Evolutionary conservation across 2,113 vertebrate genomes (phyloP).

Genomic region (Thunnus thynnus): DNA sequence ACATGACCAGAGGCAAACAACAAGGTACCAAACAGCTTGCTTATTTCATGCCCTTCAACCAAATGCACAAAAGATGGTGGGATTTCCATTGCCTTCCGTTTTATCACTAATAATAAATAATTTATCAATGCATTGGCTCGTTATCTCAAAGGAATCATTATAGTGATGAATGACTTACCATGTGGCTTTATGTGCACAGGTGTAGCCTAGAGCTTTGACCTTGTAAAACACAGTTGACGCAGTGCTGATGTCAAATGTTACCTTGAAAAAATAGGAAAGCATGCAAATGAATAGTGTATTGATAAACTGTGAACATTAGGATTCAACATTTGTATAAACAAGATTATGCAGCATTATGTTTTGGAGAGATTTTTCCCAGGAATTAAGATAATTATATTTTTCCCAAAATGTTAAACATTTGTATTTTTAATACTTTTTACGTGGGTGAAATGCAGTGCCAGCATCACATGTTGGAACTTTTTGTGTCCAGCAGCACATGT

Average conservation of each 20-base stretch:
- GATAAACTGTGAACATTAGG: slow-evolving; percentile 15
- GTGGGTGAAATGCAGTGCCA: not conserved
- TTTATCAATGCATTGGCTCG: slow-evolving; percentile 83
- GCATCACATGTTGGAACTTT: not conserved
- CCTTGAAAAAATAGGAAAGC: slow-evolving; percentile 50
- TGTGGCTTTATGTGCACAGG: slow-evolving; percentile 54
- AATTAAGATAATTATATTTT: slow-evolving; percentile 24
- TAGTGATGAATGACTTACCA: slow-evolving; percentile 82
- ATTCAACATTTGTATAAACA: slow-evolving; percentile 13
- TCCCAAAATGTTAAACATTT: not conserved
- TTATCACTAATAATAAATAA: slow-evolving; percentile 88
- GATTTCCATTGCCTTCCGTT: slow-evolving; percentile 73
- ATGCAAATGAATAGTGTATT: slow-evolving; percentile 35
- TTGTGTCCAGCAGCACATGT: not conserved
- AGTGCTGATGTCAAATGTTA: slow-evolving; percentile 38
- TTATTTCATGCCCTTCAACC: slow-evolving; percentile 80
- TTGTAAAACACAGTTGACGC: slow-evolving; percentile 51
- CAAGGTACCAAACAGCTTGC: slow-evolving; percentile 71
- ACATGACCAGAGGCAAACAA: slow-evolving; percentile 77
- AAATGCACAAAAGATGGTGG: slow-evolving; percentile 65
- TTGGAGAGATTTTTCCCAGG: not conserved
- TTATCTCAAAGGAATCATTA: slow-evolving; percentile 86
- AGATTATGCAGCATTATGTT: slow-evolving; percentile 4
- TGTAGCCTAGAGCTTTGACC: slow-evolving; percentile 62
- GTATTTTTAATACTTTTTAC: slow-evolving; percentile 15